A percentile compares a stretch with the other conserved stretches of the same genome.
These are phyloP conservation scores for Sciaenops ocellatus DNA, from an alignment of 2,797 vertebrate species.

Conservation along the genomic window DNA sequence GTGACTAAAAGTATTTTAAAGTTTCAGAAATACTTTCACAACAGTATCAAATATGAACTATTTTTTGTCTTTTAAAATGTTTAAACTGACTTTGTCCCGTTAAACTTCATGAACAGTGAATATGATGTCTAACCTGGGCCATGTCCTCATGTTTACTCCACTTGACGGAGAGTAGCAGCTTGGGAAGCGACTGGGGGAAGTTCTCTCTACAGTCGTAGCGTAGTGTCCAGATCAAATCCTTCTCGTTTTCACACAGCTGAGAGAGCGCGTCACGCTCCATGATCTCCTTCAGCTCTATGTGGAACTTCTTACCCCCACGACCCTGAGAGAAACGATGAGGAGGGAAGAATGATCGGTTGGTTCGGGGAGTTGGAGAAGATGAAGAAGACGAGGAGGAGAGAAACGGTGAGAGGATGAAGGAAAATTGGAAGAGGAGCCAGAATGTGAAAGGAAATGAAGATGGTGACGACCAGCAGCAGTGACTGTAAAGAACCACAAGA, in stretches of 20 bases:
- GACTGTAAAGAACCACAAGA: conserved; percentile 61
- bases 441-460: neutral
- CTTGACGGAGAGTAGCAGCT: conserved; percentile 96
- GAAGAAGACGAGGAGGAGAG: neutral
- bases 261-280: conserved; percentile 97
- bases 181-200: conserved; percentile 96
- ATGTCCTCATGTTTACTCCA: conserved; percentile 99
- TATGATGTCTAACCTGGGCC: conserved; percentile 89
- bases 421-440: neutral
- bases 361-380: neutral
- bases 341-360: neutral
- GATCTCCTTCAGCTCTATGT: conserved; percentile 97
- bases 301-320: conserved; percentile 97
- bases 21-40: neutral
- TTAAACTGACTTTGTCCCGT: neutral
- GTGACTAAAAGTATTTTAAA: neutral
- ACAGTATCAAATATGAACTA: neutral
- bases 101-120: neutral
- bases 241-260: conserved; percentile 98
- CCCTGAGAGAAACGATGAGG: conserved; percentile 81
- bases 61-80: neutral
- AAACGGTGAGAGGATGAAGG: neutral
- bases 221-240: conserved; percentile 98
- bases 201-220: conserved; percentile 94
- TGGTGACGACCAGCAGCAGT: conserved; percentile 13